Conservation (phyloP, 2,797 vertebrate species). For the Melanotaenia trifasciata region DNA sequence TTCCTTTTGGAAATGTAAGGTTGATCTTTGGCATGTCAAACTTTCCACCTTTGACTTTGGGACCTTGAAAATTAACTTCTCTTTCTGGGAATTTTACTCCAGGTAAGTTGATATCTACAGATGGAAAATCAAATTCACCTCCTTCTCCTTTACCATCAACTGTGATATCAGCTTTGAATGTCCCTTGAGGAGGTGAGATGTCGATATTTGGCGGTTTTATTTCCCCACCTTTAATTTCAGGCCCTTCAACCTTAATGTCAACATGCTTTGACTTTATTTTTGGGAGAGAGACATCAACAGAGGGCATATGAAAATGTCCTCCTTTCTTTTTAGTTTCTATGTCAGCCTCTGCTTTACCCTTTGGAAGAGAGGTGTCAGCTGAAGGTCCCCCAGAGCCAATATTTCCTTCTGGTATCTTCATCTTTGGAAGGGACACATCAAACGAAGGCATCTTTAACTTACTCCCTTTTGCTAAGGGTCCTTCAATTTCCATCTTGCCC, state of each 20-base stretch:
- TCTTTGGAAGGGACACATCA: constrained; percentile 61
- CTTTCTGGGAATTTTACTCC: constrained; percentile 49
- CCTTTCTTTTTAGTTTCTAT: constrained; percentile 43
- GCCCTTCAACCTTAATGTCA: constrained; percentile 40
- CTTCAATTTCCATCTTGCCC: constrained; percentile 50
- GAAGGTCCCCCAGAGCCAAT: constrained; percentile 44
- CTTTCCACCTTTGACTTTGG: constrained; percentile 52
- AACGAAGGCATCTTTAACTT: constrained; percentile 76
- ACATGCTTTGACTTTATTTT: constrained; percentile 60
- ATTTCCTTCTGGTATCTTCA: constrained; percentile 53
- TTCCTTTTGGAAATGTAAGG: constrained; percentile 66
- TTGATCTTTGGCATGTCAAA: constrained; percentile 72
- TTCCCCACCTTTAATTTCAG: constrained; percentile 46
- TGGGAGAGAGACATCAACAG: constrained; percentile 64
- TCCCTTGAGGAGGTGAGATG: constrained; percentile 54
- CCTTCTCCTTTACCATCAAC: constrained; percentile 26
- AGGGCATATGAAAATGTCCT: constrained; percentile 55
- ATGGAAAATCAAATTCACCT: constrained; percentile 42
- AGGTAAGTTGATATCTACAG: constrained; percentile 51
- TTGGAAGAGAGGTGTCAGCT: constrained; percentile 67
- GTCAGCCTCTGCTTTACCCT: constrained; percentile 40
- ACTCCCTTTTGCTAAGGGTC: constrained; percentile 50
- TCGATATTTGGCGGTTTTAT: constrained; percentile 61
- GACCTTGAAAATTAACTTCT: constrained; percentile 59
- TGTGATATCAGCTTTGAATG: constrained; percentile 22